Percentiles rank a stretch among this genome's conserved stretches.
Conservation (phyloP, 2,797 vertebrate species). For the Mus spretus region DNA sequence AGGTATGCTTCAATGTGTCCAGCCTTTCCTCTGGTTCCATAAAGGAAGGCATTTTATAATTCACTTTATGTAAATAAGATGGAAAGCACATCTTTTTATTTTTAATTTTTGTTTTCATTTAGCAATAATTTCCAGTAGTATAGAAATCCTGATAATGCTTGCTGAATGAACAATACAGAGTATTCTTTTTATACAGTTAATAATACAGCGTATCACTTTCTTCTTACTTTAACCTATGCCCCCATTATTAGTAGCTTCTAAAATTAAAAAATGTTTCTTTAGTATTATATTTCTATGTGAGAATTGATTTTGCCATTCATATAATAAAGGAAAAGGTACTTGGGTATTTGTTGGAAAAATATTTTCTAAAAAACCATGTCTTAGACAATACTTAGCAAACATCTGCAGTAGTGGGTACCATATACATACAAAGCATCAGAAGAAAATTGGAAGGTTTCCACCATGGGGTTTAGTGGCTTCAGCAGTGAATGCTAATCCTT, state of each 20-base stretch:
- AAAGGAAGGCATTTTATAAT: constrained; percentile 21
- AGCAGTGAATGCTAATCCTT: rapidly evolving
- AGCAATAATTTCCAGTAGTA: neutral
- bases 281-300: neutral
- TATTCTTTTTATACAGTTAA: neutral
- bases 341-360: neutral
- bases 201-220: neutral
- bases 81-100: neutral
- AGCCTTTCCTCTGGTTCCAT: neutral
- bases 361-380: neutral
- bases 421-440: neutral
- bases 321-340: neutral
- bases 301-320: neutral
- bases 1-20: neutral
- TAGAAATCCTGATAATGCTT: neutral
- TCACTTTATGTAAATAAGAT: neutral
- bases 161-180: constrained; percentile 17
- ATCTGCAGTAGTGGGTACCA: neutral
- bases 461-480: neutral
- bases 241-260: neutral
- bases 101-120: neutral
- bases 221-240: neutral
- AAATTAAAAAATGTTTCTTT: neutral
- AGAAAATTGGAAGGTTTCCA: neutral
- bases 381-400: neutral